phyloP scores from a whole-genome alignment of 2,113 vertebrate species.

The Rhabdornis inornatus region DNA sequence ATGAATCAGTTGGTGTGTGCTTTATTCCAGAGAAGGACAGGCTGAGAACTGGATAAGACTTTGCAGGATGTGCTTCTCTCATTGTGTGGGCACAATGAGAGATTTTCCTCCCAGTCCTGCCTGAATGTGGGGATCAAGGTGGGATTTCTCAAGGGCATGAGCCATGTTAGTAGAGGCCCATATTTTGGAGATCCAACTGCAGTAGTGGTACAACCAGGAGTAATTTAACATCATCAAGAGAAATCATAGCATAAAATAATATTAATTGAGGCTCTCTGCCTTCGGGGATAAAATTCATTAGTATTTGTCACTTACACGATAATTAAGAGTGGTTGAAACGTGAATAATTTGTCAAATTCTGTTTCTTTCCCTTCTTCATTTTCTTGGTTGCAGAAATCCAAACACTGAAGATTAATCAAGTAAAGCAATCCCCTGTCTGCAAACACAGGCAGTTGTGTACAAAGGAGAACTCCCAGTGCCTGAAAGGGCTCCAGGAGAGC shows the following conservation, averaged over 20 bases:
- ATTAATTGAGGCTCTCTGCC: neutral
- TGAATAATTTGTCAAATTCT: neutral
- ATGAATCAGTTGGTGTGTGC: neutral
- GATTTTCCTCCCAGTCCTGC: neutral
- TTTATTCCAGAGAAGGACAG: neutral
- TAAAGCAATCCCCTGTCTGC: neutral
- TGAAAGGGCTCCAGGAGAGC: neutral
- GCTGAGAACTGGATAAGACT: neutral
- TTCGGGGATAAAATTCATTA: neutral
- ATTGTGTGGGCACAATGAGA: too few relatives aligned
- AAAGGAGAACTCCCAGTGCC: neutral
- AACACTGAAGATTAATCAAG: neutral
- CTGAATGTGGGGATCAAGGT: neutral
- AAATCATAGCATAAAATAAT: neutral
- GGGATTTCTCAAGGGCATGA: neutral
- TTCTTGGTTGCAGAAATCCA: neutral
- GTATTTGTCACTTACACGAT: neutral
- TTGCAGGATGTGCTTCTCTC: neutral
- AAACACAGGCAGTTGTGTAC: neutral
- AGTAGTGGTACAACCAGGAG: neutral
- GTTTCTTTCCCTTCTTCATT: neutral
- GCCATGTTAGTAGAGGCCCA: fast-evolving
- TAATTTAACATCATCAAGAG: neutral
- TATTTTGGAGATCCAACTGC: neutral
- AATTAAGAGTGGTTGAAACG: neutral